Percentiles rank a stretch among this genome's conserved stretches.
These are phyloP conservation scores for Polia nebulosa DNA, from an alignment of 2,888 invertebrate species.

Conservation along the genomic window DNA sequence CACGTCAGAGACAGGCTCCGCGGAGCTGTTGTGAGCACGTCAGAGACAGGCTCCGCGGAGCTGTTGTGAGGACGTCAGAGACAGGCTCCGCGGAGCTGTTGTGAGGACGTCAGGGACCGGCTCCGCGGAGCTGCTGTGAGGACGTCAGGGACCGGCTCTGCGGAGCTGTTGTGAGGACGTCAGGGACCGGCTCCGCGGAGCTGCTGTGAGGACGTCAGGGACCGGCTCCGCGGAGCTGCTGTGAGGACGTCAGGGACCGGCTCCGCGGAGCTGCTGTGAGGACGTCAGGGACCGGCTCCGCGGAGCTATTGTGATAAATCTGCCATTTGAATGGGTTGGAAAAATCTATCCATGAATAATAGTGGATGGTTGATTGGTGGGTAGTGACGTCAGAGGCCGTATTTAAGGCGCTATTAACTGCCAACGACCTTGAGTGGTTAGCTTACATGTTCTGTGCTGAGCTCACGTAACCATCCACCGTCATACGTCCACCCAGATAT, in stretches of 20 bases:
- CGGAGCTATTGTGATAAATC: slow-evolving; percentile 35
- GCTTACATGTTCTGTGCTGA: no score
- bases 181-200: slow-evolving; percentile 38
- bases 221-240: slow-evolving; percentile 37
- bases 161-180: slow-evolving; percentile 24
- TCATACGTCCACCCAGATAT: no score
- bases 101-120: slow-evolving; percentile 33
- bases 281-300: no score
- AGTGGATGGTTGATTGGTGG: slow-evolving; percentile 7
- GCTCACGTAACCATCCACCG: no score
- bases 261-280: slow-evolving; percentile 28
- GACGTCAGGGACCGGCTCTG: slow-evolving; percentile 35
- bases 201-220: slow-evolving; percentile 26
- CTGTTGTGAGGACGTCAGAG: slow-evolving; percentile 26
- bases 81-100: slow-evolving; percentile 37
- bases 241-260: slow-evolving; percentile 33
- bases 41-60: slow-evolving; percentile 38
- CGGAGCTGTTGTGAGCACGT: slow-evolving; percentile 24
- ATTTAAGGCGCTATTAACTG: no score
- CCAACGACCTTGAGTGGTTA: no score
- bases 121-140: slow-evolving; percentile 28
- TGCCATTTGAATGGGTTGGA: slow-evolving; percentile 16
- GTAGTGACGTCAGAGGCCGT: slow-evolving; percentile 20
- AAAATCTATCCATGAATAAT: slow-evolving; percentile 36
- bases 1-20: slow-evolving; percentile 35